Evolutionary conservation across 2,888 invertebrate genomes (phyloP), one percentile per base, ranked within the genome.

Genomic region (Dermolepida albohirtum): DNA sequence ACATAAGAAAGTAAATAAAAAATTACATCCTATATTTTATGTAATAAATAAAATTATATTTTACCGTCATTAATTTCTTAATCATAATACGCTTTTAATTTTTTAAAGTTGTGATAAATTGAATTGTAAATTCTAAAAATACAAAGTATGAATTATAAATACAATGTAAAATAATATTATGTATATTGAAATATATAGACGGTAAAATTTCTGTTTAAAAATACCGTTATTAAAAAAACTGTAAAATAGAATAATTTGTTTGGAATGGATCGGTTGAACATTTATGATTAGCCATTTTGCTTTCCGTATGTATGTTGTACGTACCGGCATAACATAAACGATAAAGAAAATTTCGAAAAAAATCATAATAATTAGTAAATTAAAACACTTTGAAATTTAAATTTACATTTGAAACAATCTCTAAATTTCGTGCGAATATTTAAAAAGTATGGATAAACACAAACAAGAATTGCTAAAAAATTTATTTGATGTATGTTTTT

Each of bases 261-360:
- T 77, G 75, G 74, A 74, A 71, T 73, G 73, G 74, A 74, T 71
- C 59, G 65, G 69, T 73, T 71, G 74, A 73, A 75, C 71, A 70
- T 67, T 70, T 72, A 72, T 74, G 75, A 77, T 76, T 77, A 75
- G 79, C 79, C 79, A 79, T 79, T 78, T 78, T 78, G 77, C 73
- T 75, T 74, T 73, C 70, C 75, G 74, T 73, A 68, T 57, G 74
- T 73, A 68, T 57, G 65, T 47, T 22, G 66, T 47, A 34, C 59
- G 22, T 22, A 22, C 22, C 59, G 59, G 59, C 47, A 16, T 34
- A 34, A 10, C 16, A 16, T 59, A 6, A 47, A 27, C 29, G 34
- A 49, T 16, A 47, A 47, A 62, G 59, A 47, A 17, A n/a, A 16
- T 62, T 12, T 62, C 34, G 12, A n/a, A 47, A 47, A 62, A 47